These are phyloP conservation scores for Aleiodes leptofemur DNA, from an alignment of 2,888 invertebrate genomes.

Conservation along the genomic window DNA sequence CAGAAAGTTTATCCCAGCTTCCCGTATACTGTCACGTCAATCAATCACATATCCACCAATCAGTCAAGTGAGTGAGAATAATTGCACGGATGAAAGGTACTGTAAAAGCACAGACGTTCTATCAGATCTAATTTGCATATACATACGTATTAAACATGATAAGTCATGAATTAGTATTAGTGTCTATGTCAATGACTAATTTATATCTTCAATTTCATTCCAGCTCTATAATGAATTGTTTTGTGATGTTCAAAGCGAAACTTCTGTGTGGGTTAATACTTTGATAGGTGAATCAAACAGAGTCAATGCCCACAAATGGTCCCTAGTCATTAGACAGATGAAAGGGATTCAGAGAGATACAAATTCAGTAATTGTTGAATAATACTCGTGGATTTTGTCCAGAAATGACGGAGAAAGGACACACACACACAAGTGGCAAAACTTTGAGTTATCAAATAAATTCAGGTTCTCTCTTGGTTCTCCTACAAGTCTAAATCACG, in stretches of 20 bases:
- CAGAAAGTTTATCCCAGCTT: too few relatives aligned
- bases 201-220: slow-evolving; percentile 17
- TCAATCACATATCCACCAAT: too few relatives aligned
- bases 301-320: neutral
- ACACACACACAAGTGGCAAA: slow-evolving; percentile 14
- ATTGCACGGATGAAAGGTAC: too few relatives aligned
- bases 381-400: neutral
- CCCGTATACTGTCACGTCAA: too few relatives aligned
- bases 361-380: slow-evolving; percentile 1
- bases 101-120: neutral
- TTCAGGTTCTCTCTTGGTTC: slow-evolving; percentile 5
- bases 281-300: neutral
- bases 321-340: neutral
- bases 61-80: too few relatives aligned
- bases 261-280: neutral
- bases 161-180: slow-evolving; percentile 19
- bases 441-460: slow-evolving; percentile 20
- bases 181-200: slow-evolving; percentile 35
- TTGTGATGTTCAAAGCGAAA: too few relatives aligned
- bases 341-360: neutral
- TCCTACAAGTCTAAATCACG: slow-evolving; percentile 33
- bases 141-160: slow-evolving; percentile 28
- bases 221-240: neutral
- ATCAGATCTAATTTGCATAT: slow-evolving; percentile 42
- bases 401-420: neutral